Evolutionary conservation across 2,113 vertebrate species (phyloP), one percentile per base, ranked within the genome.

Genomic region (Gymnogyps californianus): DNA sequence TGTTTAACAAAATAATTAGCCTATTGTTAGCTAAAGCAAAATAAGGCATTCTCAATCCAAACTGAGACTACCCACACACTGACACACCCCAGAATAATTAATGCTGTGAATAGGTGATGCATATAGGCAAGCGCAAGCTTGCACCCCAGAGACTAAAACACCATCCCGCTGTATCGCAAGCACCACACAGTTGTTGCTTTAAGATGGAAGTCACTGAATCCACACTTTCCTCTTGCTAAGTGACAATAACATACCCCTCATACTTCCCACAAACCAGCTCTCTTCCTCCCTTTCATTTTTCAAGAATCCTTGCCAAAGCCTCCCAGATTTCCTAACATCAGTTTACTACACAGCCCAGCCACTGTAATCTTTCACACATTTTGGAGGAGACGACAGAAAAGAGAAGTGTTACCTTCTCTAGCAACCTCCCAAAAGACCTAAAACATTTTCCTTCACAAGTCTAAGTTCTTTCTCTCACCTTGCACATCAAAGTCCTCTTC

Each of bases 1-100:
- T 94, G 66, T 94, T 95, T 74, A 93, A 96, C 85, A 70, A 87
- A 96, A 79, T 83, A 91, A 96, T 96, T 89, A 95, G 83, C 47
- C 86, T 25, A n/a, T 1, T 88, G 52, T 70, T 76, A 83, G 62
- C 78, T 89, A 83, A 67, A 92, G 89, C 67, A 95, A 93, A 92
- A 66, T 4, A 83, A 46, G 65, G 59, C 58, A 74, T 17, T 74
- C 54, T 69, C 31, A 77, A 16, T 66, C 42, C 66, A 64, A 69
- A 54, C 44, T 28, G 78, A 59, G 80, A 74, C 64, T 14, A 40
- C 55, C 20, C 57, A 54, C 67, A 55, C 49, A 46, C 64, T 4
- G 25, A 44, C 89, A 87, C 74, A 49, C 70, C 81, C 52, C 5
- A 1, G 25, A 93, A 62, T 58, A 95, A 94, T 32, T 70, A 75